phyloP scores from a whole-genome alignment of 2,113 vertebrate species.

The Myrmophylax atrothorax region DNA sequence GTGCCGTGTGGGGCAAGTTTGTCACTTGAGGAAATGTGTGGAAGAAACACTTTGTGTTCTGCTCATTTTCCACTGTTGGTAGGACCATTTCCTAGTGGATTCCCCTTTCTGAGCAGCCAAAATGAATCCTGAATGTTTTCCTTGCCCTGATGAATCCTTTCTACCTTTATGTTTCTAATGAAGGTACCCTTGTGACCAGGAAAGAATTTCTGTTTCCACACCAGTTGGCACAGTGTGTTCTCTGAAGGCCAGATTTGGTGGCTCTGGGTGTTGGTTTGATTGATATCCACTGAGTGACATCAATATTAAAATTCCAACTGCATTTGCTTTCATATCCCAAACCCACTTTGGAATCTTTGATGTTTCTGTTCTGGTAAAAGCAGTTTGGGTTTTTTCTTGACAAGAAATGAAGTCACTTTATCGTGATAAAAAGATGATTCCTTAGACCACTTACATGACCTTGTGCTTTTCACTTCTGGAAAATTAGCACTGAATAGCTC shows the following conservation, averaged over 20 bases:
- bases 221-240: neutral
- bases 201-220: neutral
- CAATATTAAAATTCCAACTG: neutral
- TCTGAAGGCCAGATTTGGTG: neutral
- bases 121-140: neutral
- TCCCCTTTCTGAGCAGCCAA: neutral
- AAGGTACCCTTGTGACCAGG: neutral
- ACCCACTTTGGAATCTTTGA: neutral
- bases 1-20: neutral
- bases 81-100: rapidly evolving
- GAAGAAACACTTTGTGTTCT: neutral
- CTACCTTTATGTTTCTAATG: neutral
- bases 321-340: neutral
- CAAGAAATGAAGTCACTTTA: neutral
- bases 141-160: neutral
- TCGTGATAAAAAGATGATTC: neutral
- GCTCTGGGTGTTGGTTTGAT: neutral
- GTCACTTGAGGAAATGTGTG: neutral
- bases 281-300: neutral
- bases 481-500: neutral
- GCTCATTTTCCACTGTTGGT: neutral
- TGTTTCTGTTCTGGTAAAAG: neutral
- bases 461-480: neutral
- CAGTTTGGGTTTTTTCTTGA: neutral
- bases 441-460: neutral